Evolutionary conservation across 1,140 invertebrate species (phyloP).

Genomic region (Ceratitis capitata): DNA sequence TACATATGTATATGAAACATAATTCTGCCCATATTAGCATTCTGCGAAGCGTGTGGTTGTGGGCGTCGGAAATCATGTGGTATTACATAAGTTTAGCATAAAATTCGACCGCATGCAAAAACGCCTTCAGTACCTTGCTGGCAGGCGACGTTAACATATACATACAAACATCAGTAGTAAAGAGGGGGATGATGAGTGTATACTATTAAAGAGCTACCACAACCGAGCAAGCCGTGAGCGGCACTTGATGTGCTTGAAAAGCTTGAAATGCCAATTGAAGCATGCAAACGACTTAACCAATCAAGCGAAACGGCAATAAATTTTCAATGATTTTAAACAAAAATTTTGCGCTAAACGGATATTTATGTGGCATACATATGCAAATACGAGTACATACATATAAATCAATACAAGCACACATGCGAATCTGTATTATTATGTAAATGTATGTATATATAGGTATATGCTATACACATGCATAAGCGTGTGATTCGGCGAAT

Average conservation of each 20-base stretch:
- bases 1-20: neutral
- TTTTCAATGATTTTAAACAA: slow-evolving; percentile 40
- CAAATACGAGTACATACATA: neutral
- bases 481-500: neutral
- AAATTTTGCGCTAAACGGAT: slow-evolving; percentile 28
- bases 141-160: neutral
- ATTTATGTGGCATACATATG: slow-evolving; percentile 40
- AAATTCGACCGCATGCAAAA: slow-evolving; percentile 37
- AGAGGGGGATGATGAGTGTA: neutral
- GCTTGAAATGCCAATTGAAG: neutral
- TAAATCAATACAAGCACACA: neutral
- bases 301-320: slow-evolving; percentile 42
- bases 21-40: neutral
- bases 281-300: slow-evolving; percentile 40
- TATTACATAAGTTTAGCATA: slow-evolving; percentile 1
- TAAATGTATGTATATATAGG: too few relatives aligned
- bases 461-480: too few relatives aligned
- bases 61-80: neutral
- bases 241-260: slow-evolving; percentile 1
- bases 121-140: neutral
- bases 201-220: neutral
- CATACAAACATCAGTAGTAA: neutral
- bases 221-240: neutral
- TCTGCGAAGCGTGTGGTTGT: neutral
- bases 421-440: too few relatives aligned